Evolutionary conservation across 2,113 vertebrate genomes (phyloP).

Genomic region (human (Homo sapiens)): GRCh38 chr4:174978001-174978500

Average conservation of each 20-base stretch:
- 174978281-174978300: neutral
- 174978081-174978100: neutral
- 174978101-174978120: neutral
- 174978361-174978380: neutral
- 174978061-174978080: too few species aligned
- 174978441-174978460: neutral
- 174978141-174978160: neutral
- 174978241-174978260: neutral
- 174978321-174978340: neutral
- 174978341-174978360: neutral
- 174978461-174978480: neutral
- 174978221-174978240: neutral
- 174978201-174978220: neutral
- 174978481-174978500: neutral
- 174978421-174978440: neutral
- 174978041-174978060: too few species aligned
- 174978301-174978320: neutral
- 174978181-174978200: neutral
- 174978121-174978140: neutral
- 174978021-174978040: too few species aligned
- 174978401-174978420: neutral
- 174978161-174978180: conserved; percentile 37
- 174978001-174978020: neutral
- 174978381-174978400: neutral
- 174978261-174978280: neutral